These are phyloP conservation scores for Gastracanthus pulcherrimus DNA, from an alignment of 2,888 invertebrate species.

Conservation along the genomic window DNA sequence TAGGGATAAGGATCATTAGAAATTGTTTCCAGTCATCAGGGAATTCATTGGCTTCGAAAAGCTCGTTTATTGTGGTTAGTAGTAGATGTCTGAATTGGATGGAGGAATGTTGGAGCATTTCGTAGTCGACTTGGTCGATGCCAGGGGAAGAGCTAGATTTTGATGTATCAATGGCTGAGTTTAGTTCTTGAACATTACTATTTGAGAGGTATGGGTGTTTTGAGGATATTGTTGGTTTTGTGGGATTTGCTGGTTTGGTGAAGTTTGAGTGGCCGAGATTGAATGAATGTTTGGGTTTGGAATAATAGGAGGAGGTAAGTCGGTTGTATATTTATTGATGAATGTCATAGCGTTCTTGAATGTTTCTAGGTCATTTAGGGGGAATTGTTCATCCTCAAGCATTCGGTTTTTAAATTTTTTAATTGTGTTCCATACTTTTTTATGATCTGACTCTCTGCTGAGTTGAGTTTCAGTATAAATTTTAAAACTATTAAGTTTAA, in stretches of 20 bases:
- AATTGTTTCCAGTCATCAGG: constrained; percentile 19
- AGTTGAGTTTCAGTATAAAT: background rate
- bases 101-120: constrained; percentile 4
- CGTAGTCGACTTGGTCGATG: constrained; percentile 13
- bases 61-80: background rate
- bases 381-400: background rate
- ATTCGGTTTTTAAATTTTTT: background rate
- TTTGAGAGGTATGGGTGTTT: background rate
- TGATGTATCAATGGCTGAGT: background rate
- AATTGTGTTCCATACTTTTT: background rate
- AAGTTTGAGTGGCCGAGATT: too few species aligned
- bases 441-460: background rate
- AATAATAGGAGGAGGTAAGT: too few species aligned
- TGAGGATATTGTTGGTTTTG: too few species aligned
- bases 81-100: background rate
- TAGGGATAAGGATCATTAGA: constrained; percentile 6
- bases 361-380: too few species aligned
- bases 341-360: too few species aligned
- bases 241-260: too few species aligned
- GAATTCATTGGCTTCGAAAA: background rate
- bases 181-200: too few species aligned
- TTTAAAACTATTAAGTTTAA: background rate
- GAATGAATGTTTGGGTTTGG: too few species aligned
- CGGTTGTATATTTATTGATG: too few species aligned
- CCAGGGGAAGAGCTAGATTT: background rate